Evolutionary conservation across 2,888 invertebrate genomes (phyloP).

Genomic region (Julus scanicus): DNA sequence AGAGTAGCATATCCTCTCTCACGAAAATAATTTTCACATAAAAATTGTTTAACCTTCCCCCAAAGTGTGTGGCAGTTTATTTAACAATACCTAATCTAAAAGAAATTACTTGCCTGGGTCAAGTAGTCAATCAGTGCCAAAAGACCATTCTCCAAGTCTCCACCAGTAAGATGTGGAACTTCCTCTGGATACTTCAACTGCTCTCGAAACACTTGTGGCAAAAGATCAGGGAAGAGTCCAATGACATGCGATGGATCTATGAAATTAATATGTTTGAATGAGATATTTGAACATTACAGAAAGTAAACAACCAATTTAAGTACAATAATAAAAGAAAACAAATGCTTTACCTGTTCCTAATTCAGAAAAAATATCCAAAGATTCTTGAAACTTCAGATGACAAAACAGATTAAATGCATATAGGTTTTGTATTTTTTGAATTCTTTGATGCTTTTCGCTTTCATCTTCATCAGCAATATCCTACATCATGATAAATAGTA

Average conservation of each 20-base stretch:
- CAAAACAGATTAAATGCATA: constrained; percentile 92
- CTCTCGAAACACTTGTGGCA: constrained; percentile 71
- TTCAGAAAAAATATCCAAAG: constrained; percentile 91
- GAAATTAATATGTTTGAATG: constrained; percentile 36
- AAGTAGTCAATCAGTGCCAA: constrained; percentile 90
- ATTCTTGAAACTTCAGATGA: constrained; percentile 85
- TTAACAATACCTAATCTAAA: too few relatives aligned
- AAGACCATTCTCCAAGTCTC: constrained; percentile 87
- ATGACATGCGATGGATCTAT: constrained; percentile 95
- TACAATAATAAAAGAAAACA: background rate
- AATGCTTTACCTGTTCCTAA: constrained; percentile 76
- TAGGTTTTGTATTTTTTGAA: constrained; percentile 88
- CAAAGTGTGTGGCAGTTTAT: too few relatives aligned
- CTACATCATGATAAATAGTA: constrained; percentile 68
- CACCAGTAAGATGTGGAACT: constrained; percentile 77
- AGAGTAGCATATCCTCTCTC: too few relatives aligned
- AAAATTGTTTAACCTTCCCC: too few relatives aligned
- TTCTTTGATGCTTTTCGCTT: constrained; percentile 82
- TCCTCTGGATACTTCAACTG: constrained; percentile 70
- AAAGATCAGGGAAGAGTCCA: constrained; percentile 89
- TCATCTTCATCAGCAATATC: constrained; percentile 83
- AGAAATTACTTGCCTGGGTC: constrained; percentile 72
- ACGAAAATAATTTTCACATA: too few relatives aligned
- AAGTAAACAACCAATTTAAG: constrained; percentile 32
- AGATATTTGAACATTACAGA: background rate